phyloP scores from a whole-genome alignment of 2,797 vertebrate genomes.

The Neosilurus hyrtlii region DNA sequence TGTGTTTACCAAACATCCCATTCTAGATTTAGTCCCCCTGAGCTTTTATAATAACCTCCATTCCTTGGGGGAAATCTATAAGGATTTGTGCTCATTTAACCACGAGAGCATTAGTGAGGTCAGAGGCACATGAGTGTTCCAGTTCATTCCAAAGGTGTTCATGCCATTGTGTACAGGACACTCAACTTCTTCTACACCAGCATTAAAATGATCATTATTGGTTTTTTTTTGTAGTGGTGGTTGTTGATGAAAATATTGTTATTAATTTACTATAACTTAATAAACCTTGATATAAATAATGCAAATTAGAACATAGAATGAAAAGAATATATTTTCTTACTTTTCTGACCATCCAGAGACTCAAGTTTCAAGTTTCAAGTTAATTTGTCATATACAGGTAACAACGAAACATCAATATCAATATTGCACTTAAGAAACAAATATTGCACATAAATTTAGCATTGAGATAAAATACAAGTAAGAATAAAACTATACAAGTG shows the following conservation, averaged over 20 bases:
- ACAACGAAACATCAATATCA: too few relatives aligned
- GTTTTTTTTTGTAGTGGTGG: too few relatives aligned
- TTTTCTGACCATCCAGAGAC: neutral
- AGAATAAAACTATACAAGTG: too few relatives aligned
- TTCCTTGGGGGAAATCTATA: neutral
- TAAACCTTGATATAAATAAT: too few relatives aligned
- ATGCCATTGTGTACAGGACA: neutral
- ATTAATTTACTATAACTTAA: too few relatives aligned
- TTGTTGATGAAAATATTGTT: too few relatives aligned
- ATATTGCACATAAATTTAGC: too few relatives aligned
- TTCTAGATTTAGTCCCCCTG: neutral
- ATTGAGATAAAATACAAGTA: too few relatives aligned
- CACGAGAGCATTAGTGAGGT: neutral
- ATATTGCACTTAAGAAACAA: too few relatives aligned
- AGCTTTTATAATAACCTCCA: neutral
- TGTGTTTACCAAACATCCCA: too few relatives aligned
- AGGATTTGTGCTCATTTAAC: neutral
- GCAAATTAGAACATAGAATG: neutral
- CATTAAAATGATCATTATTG: neutral
- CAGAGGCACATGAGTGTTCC: neutral
- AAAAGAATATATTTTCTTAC: neutral
- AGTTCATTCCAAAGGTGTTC: neutral
- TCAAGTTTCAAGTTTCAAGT: too few relatives aligned
- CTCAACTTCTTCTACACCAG: neutral
- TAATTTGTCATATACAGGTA: too few relatives aligned